Base-by-base conservation (phyloP, 2,113 vertebrate species). In the Rhizomys pruinosus region DNA sequence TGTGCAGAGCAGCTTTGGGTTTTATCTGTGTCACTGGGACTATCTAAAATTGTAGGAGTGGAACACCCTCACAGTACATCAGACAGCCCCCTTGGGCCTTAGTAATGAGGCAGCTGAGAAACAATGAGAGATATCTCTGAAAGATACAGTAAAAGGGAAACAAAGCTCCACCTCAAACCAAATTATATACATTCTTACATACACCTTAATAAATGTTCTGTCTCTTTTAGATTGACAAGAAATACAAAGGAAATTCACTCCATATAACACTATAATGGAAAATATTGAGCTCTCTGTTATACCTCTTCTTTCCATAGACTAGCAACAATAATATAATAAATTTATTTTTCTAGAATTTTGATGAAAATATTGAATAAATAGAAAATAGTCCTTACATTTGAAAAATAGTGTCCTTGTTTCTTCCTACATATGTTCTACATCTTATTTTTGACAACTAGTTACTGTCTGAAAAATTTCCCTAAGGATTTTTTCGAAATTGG, bases 21-120 rank as follows among this genome's bases (percentile, higher is more conserved):
- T 89, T 59, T 42, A 69, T 66, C 39, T 87, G 20, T 79, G 25
- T 73, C 32, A 42, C 20, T 5, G 22, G 1, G 59, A 32, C 32
- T 37, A 74, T 57, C 27, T 57, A 9, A 4, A 13, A 91, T 73
- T 47, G 22, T 25, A 79, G n/a, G 34, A 39, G 12, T 81, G 52
- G 92, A 92, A 69, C 9, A n/a, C 39, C 1, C 42, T 69, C n/a
- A 68, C 34, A 68, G 81, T 77, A 61, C n/a, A 77, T 90, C n/a
- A 37, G 77, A 76, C 2, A 84, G 15, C 27, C 29, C 76, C 94
- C 59, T 39, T 23, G 52, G 25, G n/a, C 7, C 7, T 80, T 80
- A 37, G 44, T 52, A 85, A 64, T 44, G 37, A 90, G 32, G 79
- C 47, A 72, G 37, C 34, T 74, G 29, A 95, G 73, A 91, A 93